Evolutionary conservation across 2,888 invertebrate species (phyloP).

Genomic region (Emmelina monodactyla): DNA sequence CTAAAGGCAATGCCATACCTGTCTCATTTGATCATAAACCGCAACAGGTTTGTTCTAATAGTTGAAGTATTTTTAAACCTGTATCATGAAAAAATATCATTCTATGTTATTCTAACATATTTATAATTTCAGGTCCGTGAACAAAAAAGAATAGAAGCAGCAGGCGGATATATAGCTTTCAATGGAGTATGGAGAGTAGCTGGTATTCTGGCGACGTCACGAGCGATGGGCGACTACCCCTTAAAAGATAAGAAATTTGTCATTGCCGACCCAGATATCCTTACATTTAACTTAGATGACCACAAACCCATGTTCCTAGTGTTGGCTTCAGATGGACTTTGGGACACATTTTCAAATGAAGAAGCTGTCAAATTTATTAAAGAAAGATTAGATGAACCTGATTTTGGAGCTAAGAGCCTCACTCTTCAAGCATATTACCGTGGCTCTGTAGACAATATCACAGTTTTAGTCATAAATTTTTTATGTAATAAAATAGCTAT

Average conservation of each 20-base stretch:
- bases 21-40: slow-evolving; percentile 97
- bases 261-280: slow-evolving; percentile 94
- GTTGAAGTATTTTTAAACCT: too few relatives aligned
- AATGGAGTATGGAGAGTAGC: slow-evolving; percentile 97
- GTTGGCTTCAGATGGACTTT: slow-evolving; percentile 93
- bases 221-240: slow-evolving; percentile 95
- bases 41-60: slow-evolving; percentile 87
- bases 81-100: background rate
- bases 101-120: background rate
- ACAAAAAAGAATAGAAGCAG: slow-evolving; percentile 89
- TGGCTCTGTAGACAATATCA: slow-evolving; percentile 95
- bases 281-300: slow-evolving; percentile 87
- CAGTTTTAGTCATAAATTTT: slow-evolving; percentile 89
- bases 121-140: slow-evolving; percentile 75
- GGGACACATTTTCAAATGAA: slow-evolving; percentile 96
- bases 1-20: slow-evolving; percentile 87
- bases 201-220: slow-evolving; percentile 91
- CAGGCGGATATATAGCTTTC: slow-evolving; percentile 94
- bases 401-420: slow-evolving; percentile 91
- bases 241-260: slow-evolving; percentile 93
- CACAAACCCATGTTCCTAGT: slow-evolving; percentile 90
- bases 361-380: slow-evolving; percentile 91
- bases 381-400: slow-evolving; percentile 83
- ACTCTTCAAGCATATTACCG: slow-evolving; percentile 90
- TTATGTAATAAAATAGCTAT: slow-evolving; percentile 52